Conservation (phyloP, 1,140 invertebrate species). For the Cotesia vestalis region DNA sequence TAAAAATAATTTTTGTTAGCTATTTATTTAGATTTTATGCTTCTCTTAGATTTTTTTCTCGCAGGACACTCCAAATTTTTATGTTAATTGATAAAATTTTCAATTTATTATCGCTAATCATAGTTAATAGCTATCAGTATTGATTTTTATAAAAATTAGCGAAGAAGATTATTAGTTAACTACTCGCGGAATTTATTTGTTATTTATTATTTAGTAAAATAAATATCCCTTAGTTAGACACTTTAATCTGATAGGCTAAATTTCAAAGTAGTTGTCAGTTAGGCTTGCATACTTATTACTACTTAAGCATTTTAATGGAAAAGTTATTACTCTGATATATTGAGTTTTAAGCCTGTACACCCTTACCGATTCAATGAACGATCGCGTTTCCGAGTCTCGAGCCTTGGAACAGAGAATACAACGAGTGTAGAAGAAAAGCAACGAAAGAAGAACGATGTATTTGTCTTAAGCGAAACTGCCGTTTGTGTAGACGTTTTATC, state of each 20-base stretch:
- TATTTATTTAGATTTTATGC: too few relatives aligned
- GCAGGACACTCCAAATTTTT: too few relatives aligned
- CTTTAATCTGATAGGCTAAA: constrained; percentile 56
- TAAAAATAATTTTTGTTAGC: too few relatives aligned
- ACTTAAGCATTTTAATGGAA: constrained; percentile 63
- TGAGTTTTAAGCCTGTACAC: constrained; percentile 50
- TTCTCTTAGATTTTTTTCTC: too few relatives aligned
- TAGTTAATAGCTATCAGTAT: neutral
- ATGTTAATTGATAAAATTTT: too few relatives aligned
- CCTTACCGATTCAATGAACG: constrained; percentile 21
- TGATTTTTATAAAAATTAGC: constrained; percentile 32
- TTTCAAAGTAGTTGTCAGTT: constrained; percentile 58
- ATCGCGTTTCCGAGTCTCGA: neutral
- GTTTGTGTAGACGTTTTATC: constrained; percentile 19
- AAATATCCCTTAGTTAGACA: constrained; percentile 57
- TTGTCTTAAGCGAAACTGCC: constrained; percentile 2
- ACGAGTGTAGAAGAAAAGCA: neutral
- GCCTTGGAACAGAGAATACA: neutral
- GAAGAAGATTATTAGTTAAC: constrained; percentile 12
- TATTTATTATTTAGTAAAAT: constrained; percentile 55
- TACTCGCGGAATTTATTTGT: constrained; percentile 31
- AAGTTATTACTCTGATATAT: constrained; percentile 64
- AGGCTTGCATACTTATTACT: constrained; percentile 60
- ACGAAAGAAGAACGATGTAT: neutral
- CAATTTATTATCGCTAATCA: constrained; percentile 23